Evolutionary conservation across 1,140 invertebrate species (phyloP).

Genomic region (Dryas iulia): DNA sequence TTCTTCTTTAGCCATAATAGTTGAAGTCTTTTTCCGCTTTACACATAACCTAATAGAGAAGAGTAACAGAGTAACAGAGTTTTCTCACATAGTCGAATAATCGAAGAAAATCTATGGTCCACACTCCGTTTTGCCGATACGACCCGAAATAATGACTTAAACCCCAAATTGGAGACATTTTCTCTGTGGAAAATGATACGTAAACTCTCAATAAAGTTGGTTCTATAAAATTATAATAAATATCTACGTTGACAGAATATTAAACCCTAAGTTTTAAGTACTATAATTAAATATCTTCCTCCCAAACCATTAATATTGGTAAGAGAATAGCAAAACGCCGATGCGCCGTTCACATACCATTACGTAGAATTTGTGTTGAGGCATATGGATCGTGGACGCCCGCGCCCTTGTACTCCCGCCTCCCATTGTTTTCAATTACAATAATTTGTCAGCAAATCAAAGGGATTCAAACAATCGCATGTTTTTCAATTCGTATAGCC

Average conservation of each 20-base stretch:
- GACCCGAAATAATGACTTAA: too few species aligned
- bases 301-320: not conserved
- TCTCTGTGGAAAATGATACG: too few species aligned
- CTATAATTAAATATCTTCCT: not conserved
- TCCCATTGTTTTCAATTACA: constrained; percentile 31
- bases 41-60: too few species aligned
- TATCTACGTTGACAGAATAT: not conserved
- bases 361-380: constrained; percentile 22
- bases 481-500: constrained; percentile 28
- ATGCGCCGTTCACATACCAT: not conserved
- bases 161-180: too few species aligned
- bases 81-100: too few species aligned
- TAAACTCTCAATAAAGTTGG: too few species aligned
- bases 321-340: not conserved
- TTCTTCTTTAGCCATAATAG: too few species aligned
- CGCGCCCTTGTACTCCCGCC: constrained; percentile 22
- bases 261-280: not conserved
- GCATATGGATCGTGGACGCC: constrained; percentile 18
- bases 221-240: too few species aligned
- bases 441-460: constrained; percentile 37
- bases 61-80: too few species aligned
- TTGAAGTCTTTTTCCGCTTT: too few species aligned
- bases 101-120: too few species aligned
- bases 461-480: constrained; percentile 33
- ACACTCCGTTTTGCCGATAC: too few species aligned